Evolutionary conservation across 2,888 invertebrate species (phyloP).

Genomic region (Drosophila birchii): DNA sequence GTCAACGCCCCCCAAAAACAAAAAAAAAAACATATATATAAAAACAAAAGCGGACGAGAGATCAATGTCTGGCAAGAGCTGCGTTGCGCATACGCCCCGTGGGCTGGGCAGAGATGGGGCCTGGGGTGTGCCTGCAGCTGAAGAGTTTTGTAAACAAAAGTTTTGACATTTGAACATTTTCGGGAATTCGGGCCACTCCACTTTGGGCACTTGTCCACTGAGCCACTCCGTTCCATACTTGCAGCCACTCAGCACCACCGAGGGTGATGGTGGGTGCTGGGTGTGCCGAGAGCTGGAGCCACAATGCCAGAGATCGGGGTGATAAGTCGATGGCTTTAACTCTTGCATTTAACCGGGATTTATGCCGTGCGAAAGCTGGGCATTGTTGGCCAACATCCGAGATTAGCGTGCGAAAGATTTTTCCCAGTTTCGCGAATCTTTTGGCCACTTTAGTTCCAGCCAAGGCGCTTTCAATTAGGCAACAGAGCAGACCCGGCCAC

Average conservation of each 20-base stretch:
- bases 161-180: conserved; percentile 56
- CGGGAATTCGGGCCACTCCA: conserved; percentile 24
- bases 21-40: conserved; percentile 2
- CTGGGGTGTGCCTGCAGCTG: conserved; percentile 22
- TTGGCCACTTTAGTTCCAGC: conserved; percentile 1
- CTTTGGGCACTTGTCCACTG: conserved; percentile 9
- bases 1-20: conserved; percentile 59
- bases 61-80: conserved; percentile 60
- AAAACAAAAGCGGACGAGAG: conserved; percentile 40
- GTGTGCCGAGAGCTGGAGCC: conserved; percentile 23
- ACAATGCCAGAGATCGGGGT: conserved; percentile 44
- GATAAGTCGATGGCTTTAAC: conserved; percentile 61
- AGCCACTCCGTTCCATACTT: conserved; percentile 1
- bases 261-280: conserved; percentile 6
- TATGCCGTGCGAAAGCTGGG: conserved; percentile 64
- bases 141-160: conserved; percentile 60
- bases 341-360: conserved; percentile 56
- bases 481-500: conserved; percentile 40
- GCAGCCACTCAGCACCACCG: conserved; percentile 5
- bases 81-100: conserved; percentile 59
- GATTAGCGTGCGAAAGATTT: conserved; percentile 59
- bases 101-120: conserved; percentile 4
- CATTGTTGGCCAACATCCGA: conserved; percentile 61
- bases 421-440: conserved; percentile 25
- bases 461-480: conserved; percentile 67